Evolutionary conservation across 2,113 vertebrate genomes (phyloP).

Genomic region (Macrotis lagotis): DNA sequence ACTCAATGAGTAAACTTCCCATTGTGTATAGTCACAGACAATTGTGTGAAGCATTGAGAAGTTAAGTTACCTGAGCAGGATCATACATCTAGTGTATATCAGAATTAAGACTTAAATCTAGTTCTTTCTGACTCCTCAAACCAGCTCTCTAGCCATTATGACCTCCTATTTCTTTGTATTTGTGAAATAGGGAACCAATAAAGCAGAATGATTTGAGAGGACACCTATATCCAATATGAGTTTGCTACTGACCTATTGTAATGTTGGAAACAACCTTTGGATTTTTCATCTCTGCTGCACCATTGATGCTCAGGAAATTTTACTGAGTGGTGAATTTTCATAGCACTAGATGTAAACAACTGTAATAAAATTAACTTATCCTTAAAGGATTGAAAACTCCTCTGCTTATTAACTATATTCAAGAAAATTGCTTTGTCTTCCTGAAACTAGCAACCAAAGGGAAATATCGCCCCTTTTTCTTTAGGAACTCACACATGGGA

Average conservation of each 20-base stretch:
- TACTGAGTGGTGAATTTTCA: no score
- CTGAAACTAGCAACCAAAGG: not conserved
- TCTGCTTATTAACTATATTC: not conserved
- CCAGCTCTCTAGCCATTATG: not conserved
- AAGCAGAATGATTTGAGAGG: constrained; percentile 7
- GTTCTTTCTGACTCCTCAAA: not conserved
- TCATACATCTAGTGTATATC: not conserved
- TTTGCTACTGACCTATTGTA: not conserved
- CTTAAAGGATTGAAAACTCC: no score
- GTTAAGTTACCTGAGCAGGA: not conserved
- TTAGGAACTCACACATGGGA: not conserved
- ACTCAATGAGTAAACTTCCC: not conserved
- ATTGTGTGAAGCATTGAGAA: not conserved
- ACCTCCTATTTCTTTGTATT: not conserved
- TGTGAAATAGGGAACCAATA: constrained; percentile 11
- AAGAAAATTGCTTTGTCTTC: not conserved
- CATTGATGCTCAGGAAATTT: no score
- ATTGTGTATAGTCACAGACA: not conserved
- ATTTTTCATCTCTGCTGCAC: no score
- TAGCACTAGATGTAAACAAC: no score
- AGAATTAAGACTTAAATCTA: not conserved
- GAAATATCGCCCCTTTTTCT: not conserved
- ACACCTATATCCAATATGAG: not conserved
- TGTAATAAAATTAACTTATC: no score
- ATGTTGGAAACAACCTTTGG: not conserved